These are phyloP conservation scores for Ganaspis sp. DNA, from an alignment of 1,140 invertebrate genomes.

Conservation along the genomic window DNA sequence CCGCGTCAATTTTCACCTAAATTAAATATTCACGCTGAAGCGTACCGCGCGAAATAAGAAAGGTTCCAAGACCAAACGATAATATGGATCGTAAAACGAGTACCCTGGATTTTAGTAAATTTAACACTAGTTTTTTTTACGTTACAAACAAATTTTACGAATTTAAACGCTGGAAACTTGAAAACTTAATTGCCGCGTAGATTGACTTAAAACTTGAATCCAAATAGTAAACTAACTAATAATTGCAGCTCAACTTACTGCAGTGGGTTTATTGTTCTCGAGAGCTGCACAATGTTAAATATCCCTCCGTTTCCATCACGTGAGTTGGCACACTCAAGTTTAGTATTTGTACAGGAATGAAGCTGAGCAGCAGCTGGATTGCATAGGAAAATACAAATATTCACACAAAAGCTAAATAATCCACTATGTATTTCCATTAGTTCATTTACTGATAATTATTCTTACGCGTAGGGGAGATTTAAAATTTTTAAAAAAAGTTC, in stretches of 20 bases:
- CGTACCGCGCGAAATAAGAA: slow-evolving; percentile 13
- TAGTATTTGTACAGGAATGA: slow-evolving; percentile 4
- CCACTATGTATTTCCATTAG: not conserved
- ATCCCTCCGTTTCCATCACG: not conserved
- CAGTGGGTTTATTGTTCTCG: not conserved
- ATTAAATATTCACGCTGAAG: slow-evolving; percentile 20
- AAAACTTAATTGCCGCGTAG: not conserved
- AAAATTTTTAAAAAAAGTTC: not conserved
- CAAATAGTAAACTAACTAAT: not conserved
- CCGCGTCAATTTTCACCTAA: slow-evolving; percentile 7
- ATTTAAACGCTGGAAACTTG: not conserved
- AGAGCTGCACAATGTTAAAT: not conserved
- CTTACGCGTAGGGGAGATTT: not conserved
- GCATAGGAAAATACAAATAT: slow-evolving; percentile 2
- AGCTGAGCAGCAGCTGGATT: not conserved
- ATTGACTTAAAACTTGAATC: not conserved
- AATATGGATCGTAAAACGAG: slow-evolving; percentile 14
- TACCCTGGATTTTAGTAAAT: slow-evolving; percentile 6
- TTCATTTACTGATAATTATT: not conserved
- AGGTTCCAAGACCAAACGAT: slow-evolving; percentile 13
- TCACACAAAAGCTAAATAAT: not conserved
- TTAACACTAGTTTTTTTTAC: too few relatives aligned
- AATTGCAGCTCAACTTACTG: slow-evolving; percentile 1
- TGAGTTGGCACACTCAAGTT: not conserved
- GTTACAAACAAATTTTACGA: too few relatives aligned